Percentiles rank a stretch among this genome's conserved stretches.
Evolutionary conservation across 1,140 invertebrate genomes (phyloP).

Genomic region (Prorops nasuta): DNA sequence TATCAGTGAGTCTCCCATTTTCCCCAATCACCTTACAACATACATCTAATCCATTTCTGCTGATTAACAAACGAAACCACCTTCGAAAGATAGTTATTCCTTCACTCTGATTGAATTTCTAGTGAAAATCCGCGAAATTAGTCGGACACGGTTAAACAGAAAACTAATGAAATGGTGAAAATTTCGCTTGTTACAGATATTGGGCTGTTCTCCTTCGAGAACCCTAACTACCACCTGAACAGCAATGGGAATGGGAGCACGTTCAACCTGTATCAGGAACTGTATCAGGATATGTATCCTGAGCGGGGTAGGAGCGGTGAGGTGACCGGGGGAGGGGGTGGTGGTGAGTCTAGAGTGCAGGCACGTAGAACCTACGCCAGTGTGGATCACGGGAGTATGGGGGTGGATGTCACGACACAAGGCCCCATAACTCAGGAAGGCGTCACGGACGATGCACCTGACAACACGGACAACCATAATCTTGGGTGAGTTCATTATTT

Average conservation of each 20-base stretch:
- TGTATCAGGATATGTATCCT: slow-evolving; percentile 65
- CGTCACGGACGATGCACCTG: slow-evolving; percentile 58
- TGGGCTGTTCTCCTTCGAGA: slow-evolving; percentile 82
- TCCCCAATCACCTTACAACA: no score
- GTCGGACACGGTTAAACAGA: no score
- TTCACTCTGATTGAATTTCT: no score
- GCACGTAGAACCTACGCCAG: slow-evolving; percentile 64
- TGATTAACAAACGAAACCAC: no score
- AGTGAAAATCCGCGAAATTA: no score
- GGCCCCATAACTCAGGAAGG: slow-evolving; percentile 61
- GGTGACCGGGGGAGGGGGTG: slow-evolving; percentile 31
- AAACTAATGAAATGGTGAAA: no score
- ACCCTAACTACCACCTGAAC: slow-evolving; percentile 84
- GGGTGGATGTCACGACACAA: slow-evolving; percentile 67
- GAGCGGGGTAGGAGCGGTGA: slow-evolving; percentile 54
- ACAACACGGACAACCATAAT: slow-evolving; percentile 65
- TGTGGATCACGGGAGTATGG: slow-evolving; percentile 70
- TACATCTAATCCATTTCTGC: no score
- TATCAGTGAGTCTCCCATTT: slow-evolving; percentile 39
- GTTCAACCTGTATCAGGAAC: slow-evolving; percentile 60
- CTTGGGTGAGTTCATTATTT: slow-evolving; percentile 41
- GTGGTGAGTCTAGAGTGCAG: slow-evolving; percentile 49
- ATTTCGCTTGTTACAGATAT: slow-evolving; percentile 68
- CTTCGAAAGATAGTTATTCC: no score
- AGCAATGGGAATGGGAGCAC: slow-evolving; percentile 65